These are phyloP conservation scores for Heteromurus nitidus DNA, from an alignment of 2,888 invertebrate genomes.

Conservation along the genomic window DNA sequence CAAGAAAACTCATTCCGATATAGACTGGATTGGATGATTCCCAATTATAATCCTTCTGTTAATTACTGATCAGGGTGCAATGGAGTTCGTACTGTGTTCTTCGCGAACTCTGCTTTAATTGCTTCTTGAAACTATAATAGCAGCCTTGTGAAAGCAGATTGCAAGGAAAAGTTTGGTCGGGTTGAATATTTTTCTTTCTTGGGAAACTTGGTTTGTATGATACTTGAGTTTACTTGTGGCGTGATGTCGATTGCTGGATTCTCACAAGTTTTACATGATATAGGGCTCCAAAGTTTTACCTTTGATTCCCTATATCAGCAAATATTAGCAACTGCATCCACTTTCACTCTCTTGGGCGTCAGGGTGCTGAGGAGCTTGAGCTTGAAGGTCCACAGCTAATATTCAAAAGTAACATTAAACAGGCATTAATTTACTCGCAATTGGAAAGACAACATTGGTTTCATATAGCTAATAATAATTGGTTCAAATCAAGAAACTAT, in stretches of 20 bases:
- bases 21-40: too few species aligned
- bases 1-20: too few species aligned
- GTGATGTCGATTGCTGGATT: background rate
- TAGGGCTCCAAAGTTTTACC: conserved; percentile 30
- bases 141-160: conserved; percentile 41
- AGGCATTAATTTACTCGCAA: too few species aligned
- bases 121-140: conserved; percentile 13
- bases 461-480: too few species aligned
- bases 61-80: too few species aligned
- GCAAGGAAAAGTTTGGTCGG: conserved; percentile 13
- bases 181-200: conserved; percentile 1
- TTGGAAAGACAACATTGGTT: too few species aligned
- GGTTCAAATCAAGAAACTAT: too few species aligned
- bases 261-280: background rate
- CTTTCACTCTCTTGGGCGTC: conserved; percentile 88
- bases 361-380: conserved; percentile 86
- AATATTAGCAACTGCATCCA: conserved; percentile 86
- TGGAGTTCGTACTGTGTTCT: too few species aligned
- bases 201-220: background rate
- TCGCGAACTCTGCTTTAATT: too few species aligned
- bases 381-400: conserved; percentile 88
- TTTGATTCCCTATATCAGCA: conserved; percentile 58
- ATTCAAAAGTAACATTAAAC: conserved; percentile 44
- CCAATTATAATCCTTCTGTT: too few species aligned
- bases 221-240: too few species aligned